Base-by-base conservation (phyloP, 2,113 vertebrate genomes). In the Pitta sordida region DNA sequence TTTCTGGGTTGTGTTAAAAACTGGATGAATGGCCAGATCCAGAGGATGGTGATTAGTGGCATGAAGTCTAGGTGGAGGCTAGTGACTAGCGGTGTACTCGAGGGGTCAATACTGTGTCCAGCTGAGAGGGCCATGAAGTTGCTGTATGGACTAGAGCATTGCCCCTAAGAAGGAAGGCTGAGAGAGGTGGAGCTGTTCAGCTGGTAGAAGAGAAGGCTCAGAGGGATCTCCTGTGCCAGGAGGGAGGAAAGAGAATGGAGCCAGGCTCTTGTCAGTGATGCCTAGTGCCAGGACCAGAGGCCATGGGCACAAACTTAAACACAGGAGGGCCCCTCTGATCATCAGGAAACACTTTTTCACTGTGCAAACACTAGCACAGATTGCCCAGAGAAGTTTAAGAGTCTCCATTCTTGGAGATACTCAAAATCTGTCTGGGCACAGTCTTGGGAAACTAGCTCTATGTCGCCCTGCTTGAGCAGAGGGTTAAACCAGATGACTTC, bases 231-330 rank as follows among this genome's bases (percentile, higher is more conserved):
- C 29, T 6, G 19, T 55, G 9, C 9, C 34, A 21, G 44, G 29
- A 69, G 16, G 9, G 8, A 51, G 3, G 24, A 13, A 55, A 41
- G 8, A 1, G 4, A 32, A 58, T 0, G 0, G 23, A 85, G 8
- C 4, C 64, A 67, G 48, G 23, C 11, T 86, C 11, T 48, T 74
- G 2, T 51, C 44, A 53, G 24, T 13, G 39, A 29, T 77, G 20
- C 27, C 39, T 55, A 44, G 24, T 83, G 55, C 10, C 32, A 53
- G 39, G 21, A 73, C 27, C 32, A 26, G 13, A 81, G 48, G 13
- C 20, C 37, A 5, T 4, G 3, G 30, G 17, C 43, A 80, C 51
- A 73, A 36, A 37, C 11, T 34, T 22, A 43, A 62, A 69, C 10
- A 14, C 46, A 23, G 39, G 12, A 69, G 12, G 10, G 17, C 69